Conservation (phyloP, 2,113 vertebrate species). For the Entelurus aequoreus region DNA sequence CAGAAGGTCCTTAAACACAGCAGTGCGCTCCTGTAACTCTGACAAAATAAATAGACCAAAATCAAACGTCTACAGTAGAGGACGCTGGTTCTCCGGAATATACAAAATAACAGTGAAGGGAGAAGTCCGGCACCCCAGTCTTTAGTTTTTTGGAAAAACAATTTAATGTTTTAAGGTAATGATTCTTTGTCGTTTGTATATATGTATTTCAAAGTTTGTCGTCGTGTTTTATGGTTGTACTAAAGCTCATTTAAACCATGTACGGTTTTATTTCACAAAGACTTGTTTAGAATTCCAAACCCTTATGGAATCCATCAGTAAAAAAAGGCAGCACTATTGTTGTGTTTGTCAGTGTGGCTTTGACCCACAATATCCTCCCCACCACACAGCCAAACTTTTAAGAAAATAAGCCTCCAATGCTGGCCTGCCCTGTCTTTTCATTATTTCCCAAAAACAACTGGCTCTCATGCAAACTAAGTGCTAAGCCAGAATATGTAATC, state of each 20-base stretch:
- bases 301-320: slow-evolving; percentile 10
- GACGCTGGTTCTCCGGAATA: no score
- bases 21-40: no score
- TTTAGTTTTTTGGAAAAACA: no score
- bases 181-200: no score
- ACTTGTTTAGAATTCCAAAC: slow-evolving; percentile 21
- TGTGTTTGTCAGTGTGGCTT: slow-evolving; percentile 16
- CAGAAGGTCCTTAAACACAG: no score
- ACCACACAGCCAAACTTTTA: slow-evolving; percentile 9
- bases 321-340: slow-evolving; percentile 12
- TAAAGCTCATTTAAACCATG: background rate
- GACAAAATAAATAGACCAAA: no score
- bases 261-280: slow-evolving; percentile 1
- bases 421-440: slow-evolving; percentile 27
- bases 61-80: no score
- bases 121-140: no score
- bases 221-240: background rate
- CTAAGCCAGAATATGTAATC: slow-evolving; percentile 36
- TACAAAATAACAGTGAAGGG: no score
- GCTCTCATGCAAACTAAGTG: slow-evolving; percentile 20
- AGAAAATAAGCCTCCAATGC: slow-evolving; percentile 19
- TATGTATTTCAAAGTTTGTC: background rate
- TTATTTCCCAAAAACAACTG: slow-evolving; percentile 38
- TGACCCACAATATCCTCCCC: slow-evolving; percentile 2
- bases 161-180: no score